Percentiles rank a stretch among this genome's conserved stretches.
phyloP scores from a whole-genome alignment of 1,140 invertebrate genomes.

The Fopius arisanus region DNA sequence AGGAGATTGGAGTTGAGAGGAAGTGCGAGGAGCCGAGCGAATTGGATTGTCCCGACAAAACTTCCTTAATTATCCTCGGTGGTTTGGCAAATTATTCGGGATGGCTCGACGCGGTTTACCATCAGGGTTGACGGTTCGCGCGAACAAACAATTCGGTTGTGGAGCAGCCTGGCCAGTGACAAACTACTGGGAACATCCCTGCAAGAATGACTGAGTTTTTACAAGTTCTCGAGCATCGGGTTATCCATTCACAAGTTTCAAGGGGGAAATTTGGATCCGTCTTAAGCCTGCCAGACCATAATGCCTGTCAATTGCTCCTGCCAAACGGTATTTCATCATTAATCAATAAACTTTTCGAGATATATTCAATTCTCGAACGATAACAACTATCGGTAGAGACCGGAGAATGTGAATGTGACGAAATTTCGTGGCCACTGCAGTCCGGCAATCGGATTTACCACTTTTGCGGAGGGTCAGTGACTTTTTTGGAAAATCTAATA shows the following conservation, averaged over 20 bases:
- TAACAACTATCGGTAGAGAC: no score
- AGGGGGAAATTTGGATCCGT: not conserved
- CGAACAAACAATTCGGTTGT: conserved; percentile 39
- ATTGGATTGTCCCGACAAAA: conserved; percentile 57
- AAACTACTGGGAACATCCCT: not conserved
- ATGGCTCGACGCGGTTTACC: conserved; percentile 37
- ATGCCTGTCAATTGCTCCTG: no score
- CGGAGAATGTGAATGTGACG: no score
- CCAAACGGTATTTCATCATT: no score
- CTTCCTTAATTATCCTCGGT: conserved; percentile 61
- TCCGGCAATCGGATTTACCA: no score
- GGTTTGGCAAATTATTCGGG: conserved; percentile 50
- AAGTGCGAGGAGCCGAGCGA: not conserved
- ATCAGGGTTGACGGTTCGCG: conserved; percentile 31
- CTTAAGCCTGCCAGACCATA: no score
- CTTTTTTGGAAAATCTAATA: no score
- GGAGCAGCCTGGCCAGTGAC: conserved; percentile 22
- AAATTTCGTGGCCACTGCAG: no score
- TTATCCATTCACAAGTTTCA: not conserved
- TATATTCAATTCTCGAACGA: no score
- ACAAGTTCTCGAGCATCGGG: not conserved
- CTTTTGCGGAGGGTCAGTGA: no score
- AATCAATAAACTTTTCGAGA: no score
- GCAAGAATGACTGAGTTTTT: not conserved
- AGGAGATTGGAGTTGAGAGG: not conserved